Conservation (phyloP, 2,113 vertebrate species). For the Drymodes brunneopygia region DNA sequence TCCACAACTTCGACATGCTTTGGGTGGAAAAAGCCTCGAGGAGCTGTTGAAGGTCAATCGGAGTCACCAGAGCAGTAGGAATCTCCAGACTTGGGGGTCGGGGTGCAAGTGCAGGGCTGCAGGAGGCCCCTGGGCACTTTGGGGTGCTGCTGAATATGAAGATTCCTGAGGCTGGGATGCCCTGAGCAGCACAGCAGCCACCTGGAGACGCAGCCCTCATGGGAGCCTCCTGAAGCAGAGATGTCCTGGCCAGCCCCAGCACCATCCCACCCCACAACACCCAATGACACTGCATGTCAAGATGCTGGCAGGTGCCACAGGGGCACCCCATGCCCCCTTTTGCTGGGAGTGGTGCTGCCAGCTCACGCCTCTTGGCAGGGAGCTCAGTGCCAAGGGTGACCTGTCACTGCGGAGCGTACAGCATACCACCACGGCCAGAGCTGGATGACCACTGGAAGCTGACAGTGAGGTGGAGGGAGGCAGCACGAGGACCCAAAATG, state of each 20-base stretch:
- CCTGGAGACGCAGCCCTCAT: neutral
- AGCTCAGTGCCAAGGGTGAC: neutral
- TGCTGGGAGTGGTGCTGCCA: neutral
- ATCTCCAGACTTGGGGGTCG: rapidly evolving
- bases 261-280: neutral
- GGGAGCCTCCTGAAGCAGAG: neutral
- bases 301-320: rapidly evolving
- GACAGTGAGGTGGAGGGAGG: rapidly evolving
- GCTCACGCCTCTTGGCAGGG: neutral
- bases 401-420: neutral
- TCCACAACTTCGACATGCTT: neutral
- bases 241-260: neutral
- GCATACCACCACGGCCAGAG: rapidly evolving
- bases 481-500: neutral
- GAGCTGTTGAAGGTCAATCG: neutral
- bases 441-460: neutral
- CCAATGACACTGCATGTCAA: rapidly evolving
- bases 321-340: neutral
- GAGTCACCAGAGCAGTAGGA: neutral
- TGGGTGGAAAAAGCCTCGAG: neutral
- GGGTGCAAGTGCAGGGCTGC: neutral
- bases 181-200: neutral
- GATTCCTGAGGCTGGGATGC: neutral
- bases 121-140: neutral
- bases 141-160: neutral